A percentile compares a stretch with the other conserved stretches of the same genome.
Conservation (phyloP, 2,797 vertebrate species). For the Hippoglossus hippoglossus region DNA sequence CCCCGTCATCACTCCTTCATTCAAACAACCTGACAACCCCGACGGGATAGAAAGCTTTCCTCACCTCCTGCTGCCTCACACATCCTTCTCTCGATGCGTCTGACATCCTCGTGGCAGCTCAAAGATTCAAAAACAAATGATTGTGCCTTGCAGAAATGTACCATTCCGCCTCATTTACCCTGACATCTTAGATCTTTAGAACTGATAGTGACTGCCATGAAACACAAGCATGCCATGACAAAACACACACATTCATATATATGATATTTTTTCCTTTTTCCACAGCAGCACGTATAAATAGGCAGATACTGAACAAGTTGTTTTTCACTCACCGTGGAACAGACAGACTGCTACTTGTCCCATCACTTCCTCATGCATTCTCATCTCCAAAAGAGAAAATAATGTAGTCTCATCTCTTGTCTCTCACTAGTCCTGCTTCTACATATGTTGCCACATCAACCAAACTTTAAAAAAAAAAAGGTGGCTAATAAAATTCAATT, state of each 20-base stretch:
- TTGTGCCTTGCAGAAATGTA: slow-evolving; percentile 33
- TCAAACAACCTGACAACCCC: slow-evolving; percentile 49
- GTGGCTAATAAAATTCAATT: too few species aligned
- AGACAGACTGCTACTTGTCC: slow-evolving; percentile 73
- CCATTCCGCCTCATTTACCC: slow-evolving; percentile 39
- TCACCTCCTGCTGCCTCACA: slow-evolving; percentile 48
- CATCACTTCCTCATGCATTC: slow-evolving; percentile 55
- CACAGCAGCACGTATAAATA: slow-evolving; percentile 14
- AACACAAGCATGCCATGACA: background rate
- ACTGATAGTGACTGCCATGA: slow-evolving; percentile 12
- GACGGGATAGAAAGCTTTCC: slow-evolving; percentile 54
- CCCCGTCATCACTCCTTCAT: slow-evolving; percentile 38
- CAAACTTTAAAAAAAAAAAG: background rate
- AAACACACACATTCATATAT: slow-evolving; percentile 1
- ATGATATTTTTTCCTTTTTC: background rate
- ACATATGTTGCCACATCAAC: background rate
- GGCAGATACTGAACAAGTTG: slow-evolving; percentile 18
- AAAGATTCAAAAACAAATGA: slow-evolving; percentile 56
- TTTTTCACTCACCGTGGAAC: slow-evolving; percentile 65
- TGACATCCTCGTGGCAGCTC: slow-evolving; percentile 43
- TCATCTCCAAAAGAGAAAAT: background rate
- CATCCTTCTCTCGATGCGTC: background rate
- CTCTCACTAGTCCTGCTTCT: slow-evolving; percentile 12
- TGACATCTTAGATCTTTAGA: slow-evolving; percentile 22
- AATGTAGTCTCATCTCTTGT: background rate